Percentiles rank a stretch among this genome's conserved stretches.
Evolutionary conservation across 2,888 invertebrate genomes (phyloP).

Genomic region (Rhyacophila evoluta): DNA sequence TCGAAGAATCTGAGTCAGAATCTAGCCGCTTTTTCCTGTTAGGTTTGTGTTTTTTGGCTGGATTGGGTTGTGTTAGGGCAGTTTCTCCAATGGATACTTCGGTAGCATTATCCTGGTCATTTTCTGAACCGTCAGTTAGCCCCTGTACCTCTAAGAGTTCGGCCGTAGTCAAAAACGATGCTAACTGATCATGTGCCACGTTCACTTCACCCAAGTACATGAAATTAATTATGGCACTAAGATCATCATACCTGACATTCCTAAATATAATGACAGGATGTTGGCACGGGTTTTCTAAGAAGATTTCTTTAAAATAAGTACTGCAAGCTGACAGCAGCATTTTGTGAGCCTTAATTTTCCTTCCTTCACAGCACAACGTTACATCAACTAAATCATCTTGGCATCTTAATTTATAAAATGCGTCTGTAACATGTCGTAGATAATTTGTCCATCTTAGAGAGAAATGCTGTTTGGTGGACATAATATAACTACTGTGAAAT

Average conservation of each 20-base stretch:
- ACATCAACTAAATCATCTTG: conserved; percentile 85
- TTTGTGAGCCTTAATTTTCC: conserved; percentile 86
- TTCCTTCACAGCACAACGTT: conserved; percentile 87
- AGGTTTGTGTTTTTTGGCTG: conserved; percentile 39
- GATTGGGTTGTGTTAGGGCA: not conserved
- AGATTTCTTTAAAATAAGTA: conserved; percentile 79
- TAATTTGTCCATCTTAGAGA: conserved; percentile 91
- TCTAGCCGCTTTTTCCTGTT: conserved; percentile 26
- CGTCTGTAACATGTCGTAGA: conserved; percentile 82
- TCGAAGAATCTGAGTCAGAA: conserved; percentile 12
- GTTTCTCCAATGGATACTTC: conserved; percentile 26
- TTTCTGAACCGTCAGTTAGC: conserved; percentile 70
- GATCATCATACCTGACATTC: conserved; percentile 82
- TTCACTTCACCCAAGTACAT: conserved; percentile 89
- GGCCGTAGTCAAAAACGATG: conserved; percentile 82
- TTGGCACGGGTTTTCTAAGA: conserved; percentile 82
- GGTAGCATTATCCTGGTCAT: conserved; percentile 32
- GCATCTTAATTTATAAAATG: conserved; percentile 79
- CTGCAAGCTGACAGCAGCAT: conserved; percentile 88
- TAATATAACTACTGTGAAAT: conserved; percentile 58
- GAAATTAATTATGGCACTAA: conserved; percentile 82
- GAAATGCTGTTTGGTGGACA: conserved; percentile 78
- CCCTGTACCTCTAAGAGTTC: conserved; percentile 83
- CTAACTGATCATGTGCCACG: conserved; percentile 82
- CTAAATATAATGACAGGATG: conserved; percentile 86